These are phyloP conservation scores for Tetrax tetrax DNA, from an alignment of 2,113 vertebrate genomes.

Conservation along the genomic window DNA sequence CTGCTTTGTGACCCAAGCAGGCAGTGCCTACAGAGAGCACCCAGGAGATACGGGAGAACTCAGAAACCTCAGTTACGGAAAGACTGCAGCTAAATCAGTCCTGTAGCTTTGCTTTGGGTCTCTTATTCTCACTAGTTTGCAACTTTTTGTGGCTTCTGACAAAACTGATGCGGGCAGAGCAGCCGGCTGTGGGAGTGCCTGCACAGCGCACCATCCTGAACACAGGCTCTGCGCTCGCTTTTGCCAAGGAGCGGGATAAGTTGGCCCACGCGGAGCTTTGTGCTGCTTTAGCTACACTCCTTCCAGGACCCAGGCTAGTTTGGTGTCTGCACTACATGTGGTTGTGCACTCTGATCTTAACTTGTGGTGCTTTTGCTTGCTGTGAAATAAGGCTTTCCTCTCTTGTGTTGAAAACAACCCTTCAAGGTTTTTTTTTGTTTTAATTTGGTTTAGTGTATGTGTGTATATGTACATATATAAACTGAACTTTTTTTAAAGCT, in stretches of 20 bases:
- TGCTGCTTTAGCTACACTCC: neutral
- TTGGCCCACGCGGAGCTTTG: neutral
- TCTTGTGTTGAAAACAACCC: conserved; percentile 6
- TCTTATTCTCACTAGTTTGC: neutral
- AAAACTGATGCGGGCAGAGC: neutral
- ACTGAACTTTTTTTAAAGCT: conserved; percentile 67
- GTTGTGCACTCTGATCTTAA: conserved; percentile 19
- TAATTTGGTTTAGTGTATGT: conserved; percentile 64
- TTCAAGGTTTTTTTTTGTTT: conserved; percentile 51
- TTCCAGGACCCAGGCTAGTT: conserved; percentile 9
- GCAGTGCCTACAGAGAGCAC: neutral
- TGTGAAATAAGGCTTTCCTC: conserved; percentile 68
- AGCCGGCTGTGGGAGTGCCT: neutral
- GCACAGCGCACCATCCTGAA: neutral
- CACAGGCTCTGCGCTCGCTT: neutral
- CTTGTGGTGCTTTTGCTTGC: conserved; percentile 63
- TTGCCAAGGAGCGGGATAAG: neutral
- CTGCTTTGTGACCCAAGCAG: neutral
- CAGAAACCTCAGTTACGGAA: neutral
- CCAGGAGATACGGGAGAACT: neutral
- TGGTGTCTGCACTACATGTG: neutral
- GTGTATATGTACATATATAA: conserved; percentile 69
- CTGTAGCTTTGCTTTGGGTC: neutral
- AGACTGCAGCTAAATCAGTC: neutral
- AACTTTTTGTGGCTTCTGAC: neutral